Conservation (phyloP, 2,797 vertebrate genomes). For the Xenentodon cancila region DNA sequence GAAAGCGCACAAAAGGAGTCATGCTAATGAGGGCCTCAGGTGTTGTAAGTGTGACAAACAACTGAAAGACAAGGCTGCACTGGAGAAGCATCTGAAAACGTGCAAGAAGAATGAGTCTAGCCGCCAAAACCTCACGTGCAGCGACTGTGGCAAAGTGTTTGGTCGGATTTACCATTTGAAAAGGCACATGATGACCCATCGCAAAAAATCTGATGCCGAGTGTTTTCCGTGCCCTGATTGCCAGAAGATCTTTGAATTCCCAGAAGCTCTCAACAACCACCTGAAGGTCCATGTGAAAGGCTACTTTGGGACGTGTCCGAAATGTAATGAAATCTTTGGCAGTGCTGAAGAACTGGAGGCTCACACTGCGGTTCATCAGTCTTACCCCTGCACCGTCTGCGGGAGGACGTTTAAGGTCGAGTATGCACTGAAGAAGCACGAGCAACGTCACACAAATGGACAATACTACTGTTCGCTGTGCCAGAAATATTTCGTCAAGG, state of each 20-base stretch:
- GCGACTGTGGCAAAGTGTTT: slow-evolving; percentile 71
- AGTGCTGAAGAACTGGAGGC: slow-evolving; percentile 59
- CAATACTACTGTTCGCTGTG: slow-evolving; percentile 67
- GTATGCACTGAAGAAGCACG: slow-evolving; percentile 70
- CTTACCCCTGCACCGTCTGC: slow-evolving; percentile 63
- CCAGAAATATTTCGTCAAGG: slow-evolving; percentile 65
- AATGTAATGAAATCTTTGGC: slow-evolving; percentile 60
- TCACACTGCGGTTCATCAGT: slow-evolving; percentile 64
- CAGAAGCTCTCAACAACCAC: slow-evolving; percentile 71
- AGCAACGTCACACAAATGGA: slow-evolving; percentile 55
- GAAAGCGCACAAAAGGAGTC: slow-evolving; percentile 63
- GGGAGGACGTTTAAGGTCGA: slow-evolving; percentile 74
- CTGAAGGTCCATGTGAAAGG: slow-evolving; percentile 65
- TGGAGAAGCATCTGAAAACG: slow-evolving; percentile 56
- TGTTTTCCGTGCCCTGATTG: slow-evolving; percentile 65
- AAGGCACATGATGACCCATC: slow-evolving; percentile 65
- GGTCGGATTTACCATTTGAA: slow-evolving; percentile 67
- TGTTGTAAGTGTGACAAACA: slow-evolving; percentile 66
- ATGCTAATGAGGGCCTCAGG: slow-evolving; percentile 39
- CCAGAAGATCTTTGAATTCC: slow-evolving; percentile 56
- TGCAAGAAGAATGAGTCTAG: slow-evolving; percentile 50
- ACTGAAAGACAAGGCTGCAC: slow-evolving; percentile 55
- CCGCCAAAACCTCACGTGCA: slow-evolving; percentile 54
- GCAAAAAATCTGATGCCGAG: slow-evolving; percentile 46
- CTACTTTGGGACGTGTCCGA: slow-evolving; percentile 63